Base-by-base conservation (phyloP, 2,797 vertebrate genomes). In the Notolabrus celidotus region DNA sequence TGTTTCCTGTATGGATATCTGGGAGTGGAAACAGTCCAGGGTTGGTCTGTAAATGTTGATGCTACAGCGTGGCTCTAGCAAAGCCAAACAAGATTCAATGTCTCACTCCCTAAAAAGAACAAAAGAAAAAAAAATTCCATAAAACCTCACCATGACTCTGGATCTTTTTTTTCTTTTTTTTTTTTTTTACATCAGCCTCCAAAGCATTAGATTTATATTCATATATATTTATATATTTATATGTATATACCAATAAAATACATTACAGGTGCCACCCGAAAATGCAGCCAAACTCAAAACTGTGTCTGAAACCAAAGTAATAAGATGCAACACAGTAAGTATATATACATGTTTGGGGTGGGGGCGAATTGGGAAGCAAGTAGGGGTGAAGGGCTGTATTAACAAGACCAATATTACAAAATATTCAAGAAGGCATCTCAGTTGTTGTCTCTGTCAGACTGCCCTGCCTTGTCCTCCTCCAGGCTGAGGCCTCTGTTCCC, bases 381-480 rank as follows among this genome's bases (percentile, higher is more conserved):
- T 64, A 61, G 67, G 53, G 71, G 60, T 65, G 76, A 74, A 39
- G 82, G 80, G 85, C 89, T 92, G 93, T 97, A 97, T 97, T 95
- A 97, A 97, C 96, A 98, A 96, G 95, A 93, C 92, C 93, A 96
- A 97, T 97, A 96, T 97, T 97, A 98, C 96, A 98, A 99, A 98
- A 97, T 96, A 96, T 96, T 97, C 95, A 96, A 95, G 94, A 96
- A 97, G 96, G 97, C 96, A 96, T 96, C 93, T 95, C 92, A 95
- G 88, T 91, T 87, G 82, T 80, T 89, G 71, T 86, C 58, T 91
- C 89, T 91, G 90, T 92, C 88, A 73, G 51, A 34, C 83, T 86
- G 89, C 74, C 22, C 83, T 74, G 88, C 74, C 79, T 83, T 81
- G 8, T 31, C 79, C 84, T 34, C 80, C 85, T 79, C 86, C 14